Conservation (phyloP, 2,113 vertebrate species). For the Poeciliopsis retropinna region DNA sequence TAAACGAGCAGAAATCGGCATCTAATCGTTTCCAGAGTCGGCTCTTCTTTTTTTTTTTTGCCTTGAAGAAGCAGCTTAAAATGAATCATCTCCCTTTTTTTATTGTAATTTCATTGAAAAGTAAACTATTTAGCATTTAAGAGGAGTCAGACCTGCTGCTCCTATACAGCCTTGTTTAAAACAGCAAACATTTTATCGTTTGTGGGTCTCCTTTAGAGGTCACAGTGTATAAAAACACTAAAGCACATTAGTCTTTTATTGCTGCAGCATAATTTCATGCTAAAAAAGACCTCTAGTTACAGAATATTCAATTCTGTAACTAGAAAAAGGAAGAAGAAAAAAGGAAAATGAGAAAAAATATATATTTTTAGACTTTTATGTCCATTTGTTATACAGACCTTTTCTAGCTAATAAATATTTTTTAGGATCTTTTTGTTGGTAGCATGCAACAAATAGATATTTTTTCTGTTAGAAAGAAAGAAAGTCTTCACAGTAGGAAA, state of each 20-base stretch:
- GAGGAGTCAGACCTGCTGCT: not conserved
- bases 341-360: too few relatives aligned
- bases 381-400: too few relatives aligned
- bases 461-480: not conserved
- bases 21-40: constrained; percentile 7
- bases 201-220: not conserved
- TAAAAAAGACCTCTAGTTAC: too few relatives aligned
- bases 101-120: not conserved
- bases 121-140: not conserved
- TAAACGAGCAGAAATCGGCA: constrained; percentile 39
- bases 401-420: too few relatives aligned
- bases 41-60: constrained; percentile 5
- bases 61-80: constrained; percentile 16
- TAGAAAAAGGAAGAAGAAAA: too few relatives aligned
- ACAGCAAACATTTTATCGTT: not conserved
- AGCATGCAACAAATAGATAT: not conserved
- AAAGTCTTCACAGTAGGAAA: not conserved
- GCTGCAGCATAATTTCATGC: too few relatives aligned
- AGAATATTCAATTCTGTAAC: too few relatives aligned
- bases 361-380: too few relatives aligned
- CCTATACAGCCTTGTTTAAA: not conserved
- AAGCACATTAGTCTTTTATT: too few relatives aligned
- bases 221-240: not conserved
- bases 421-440: too few relatives aligned
- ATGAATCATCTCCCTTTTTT: constrained; percentile 30